A percentile compares a stretch with the other conserved stretches of the same genome.
Conservation (phyloP, 2,113 vertebrate species). For the Elephas maximus region DNA sequence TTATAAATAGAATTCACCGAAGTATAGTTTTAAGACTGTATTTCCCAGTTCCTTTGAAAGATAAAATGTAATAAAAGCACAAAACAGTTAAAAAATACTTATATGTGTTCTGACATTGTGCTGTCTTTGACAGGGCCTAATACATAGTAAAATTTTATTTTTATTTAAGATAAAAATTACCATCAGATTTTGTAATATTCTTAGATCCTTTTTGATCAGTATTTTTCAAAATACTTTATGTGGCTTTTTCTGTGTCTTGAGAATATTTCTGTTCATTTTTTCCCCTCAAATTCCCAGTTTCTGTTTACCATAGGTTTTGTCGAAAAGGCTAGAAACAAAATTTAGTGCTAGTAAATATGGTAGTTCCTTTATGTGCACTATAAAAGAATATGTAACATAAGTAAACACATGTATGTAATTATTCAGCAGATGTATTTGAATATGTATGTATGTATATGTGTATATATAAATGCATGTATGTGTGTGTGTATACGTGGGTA, state of each 20-base stretch:
- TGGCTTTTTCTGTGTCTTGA: conserved; percentile 9
- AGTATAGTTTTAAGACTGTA: conserved; percentile 58
- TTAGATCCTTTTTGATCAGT: neutral
- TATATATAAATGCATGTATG: neutral
- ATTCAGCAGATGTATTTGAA: neutral
- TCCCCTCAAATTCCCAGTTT: neutral
- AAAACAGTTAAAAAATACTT: conserved; percentile 23
- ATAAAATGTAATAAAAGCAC: neutral
- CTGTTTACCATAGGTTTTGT: conserved; percentile 35
- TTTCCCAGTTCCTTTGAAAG: conserved; percentile 60
- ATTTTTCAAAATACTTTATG: conserved; percentile 64
- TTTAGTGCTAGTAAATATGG: neutral
- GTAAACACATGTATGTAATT: neutral
- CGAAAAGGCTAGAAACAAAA: neutral
- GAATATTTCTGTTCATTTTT: neutral
- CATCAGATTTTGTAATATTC: conserved; percentile 39
- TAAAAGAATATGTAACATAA: neutral
- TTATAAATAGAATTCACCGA: conserved; percentile 70
- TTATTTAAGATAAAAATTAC: conserved; percentile 57
- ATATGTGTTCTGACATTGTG: conserved; percentile 14
- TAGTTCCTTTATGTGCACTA: neutral
- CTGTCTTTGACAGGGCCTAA: conserved; percentile 57
- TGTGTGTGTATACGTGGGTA: neutral
- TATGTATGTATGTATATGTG: neutral
- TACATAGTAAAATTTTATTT: conserved; percentile 54